These are phyloP conservation scores for Zosterops lateralis DNA, from an alignment of 2,113 vertebrate genomes.

Conservation along the genomic window DNA sequence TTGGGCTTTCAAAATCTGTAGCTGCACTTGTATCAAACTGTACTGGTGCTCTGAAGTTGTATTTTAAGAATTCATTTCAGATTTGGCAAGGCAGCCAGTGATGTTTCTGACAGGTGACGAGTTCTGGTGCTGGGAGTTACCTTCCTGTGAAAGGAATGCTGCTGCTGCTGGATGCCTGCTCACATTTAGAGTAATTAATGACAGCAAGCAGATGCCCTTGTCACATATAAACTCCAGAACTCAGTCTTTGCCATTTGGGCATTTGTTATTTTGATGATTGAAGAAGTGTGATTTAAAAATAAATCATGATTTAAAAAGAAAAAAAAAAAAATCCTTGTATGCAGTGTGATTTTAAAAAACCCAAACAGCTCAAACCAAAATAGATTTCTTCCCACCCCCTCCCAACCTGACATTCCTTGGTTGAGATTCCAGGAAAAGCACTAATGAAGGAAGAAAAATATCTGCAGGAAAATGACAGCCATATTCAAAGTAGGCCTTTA, in stretches of 20 bases:
- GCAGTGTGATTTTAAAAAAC: background rate
- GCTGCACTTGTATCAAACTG: background rate
- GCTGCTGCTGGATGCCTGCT: background rate
- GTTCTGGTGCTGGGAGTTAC: background rate
- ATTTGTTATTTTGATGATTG: background rate
- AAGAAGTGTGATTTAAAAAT: background rate
- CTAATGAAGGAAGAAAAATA: background rate
- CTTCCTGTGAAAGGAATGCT: background rate
- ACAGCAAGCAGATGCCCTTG: background rate
- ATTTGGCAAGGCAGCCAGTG: rapidly evolving
- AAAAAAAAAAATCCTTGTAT: background rate
- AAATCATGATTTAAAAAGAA: background rate
- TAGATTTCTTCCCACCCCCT: background rate
- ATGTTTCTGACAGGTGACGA: background rate
- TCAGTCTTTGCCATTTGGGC: background rate
- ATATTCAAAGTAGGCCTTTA: background rate
- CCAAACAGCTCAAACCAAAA: background rate
- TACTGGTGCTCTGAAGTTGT: background rate
- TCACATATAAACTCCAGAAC: background rate
- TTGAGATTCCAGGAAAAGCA: background rate
- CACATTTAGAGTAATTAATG: background rate
- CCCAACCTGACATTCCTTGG: background rate
- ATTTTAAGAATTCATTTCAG: background rate
- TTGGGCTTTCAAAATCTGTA: background rate
- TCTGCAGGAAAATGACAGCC: background rate